Conservation (phyloP, 2,797 vertebrate genomes). For the Fringilla coelebs region DNA sequence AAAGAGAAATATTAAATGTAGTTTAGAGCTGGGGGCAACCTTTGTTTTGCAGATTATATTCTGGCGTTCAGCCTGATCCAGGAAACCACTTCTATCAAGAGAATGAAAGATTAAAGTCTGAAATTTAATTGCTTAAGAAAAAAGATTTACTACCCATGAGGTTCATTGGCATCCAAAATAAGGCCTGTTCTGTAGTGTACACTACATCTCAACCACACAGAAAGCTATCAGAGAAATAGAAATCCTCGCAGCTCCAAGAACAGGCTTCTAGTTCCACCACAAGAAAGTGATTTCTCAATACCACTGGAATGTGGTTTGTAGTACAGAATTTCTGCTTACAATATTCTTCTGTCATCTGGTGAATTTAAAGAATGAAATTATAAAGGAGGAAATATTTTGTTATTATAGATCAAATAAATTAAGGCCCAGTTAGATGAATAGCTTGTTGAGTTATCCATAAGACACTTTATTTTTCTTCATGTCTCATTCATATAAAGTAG, state of each 20-base stretch:
- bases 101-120: constrained; percentile 48
- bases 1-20: constrained; percentile 29
- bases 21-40: constrained; percentile 32
- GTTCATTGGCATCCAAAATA: constrained; percentile 25
- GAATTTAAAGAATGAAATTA: constrained; percentile 57
- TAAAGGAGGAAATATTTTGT: constrained; percentile 52
- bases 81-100: constrained; percentile 57
- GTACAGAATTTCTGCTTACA: constrained; percentile 35
- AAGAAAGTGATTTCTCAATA: constrained; percentile 59
- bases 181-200: constrained; percentile 6
- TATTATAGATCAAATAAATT: constrained; percentile 53
- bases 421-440: background rate
- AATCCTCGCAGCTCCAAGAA: constrained; percentile 23
- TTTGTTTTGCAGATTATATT: constrained; percentile 55
- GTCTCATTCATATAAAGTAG: constrained; percentile 26
- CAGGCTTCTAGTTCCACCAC: constrained; percentile 33
- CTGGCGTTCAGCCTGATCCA: constrained; percentile 50
- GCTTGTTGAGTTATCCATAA: constrained; percentile 48
- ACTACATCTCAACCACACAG: background rate
- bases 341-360: constrained; percentile 41
- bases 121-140: constrained; percentile 50
- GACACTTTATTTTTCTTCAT: constrained; percentile 30
- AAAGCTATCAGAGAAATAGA: constrained; percentile 1
- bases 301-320: constrained; percentile 40
- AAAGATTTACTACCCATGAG: constrained; percentile 42